Evolutionary conservation across 1,140 invertebrate genomes (phyloP).

Genomic region (Lethrus apterus): DNA sequence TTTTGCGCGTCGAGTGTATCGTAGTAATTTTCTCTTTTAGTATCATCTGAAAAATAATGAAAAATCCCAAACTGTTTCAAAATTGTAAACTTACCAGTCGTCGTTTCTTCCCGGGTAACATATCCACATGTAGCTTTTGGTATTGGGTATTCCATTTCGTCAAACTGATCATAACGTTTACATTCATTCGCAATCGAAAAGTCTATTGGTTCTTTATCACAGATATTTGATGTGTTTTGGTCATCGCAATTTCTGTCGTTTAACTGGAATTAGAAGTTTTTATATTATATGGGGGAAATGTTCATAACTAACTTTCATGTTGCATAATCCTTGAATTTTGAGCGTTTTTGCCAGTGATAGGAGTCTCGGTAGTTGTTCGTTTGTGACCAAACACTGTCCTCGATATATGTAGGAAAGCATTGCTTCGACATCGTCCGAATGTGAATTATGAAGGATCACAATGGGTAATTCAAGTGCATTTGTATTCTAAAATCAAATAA

Average conservation of each 20-base stretch:
- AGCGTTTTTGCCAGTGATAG: constrained; percentile 75
- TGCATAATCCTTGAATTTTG: constrained; percentile 78
- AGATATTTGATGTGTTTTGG: neutral
- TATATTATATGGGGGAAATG: too few relatives aligned
- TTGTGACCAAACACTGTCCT: constrained; percentile 82
- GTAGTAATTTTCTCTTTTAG: too few relatives aligned
- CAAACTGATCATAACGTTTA: neutral
- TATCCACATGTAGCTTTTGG: too few relatives aligned
- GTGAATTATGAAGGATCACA: constrained; percentile 74
- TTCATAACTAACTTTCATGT: constrained; percentile 59
- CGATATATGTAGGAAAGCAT: constrained; percentile 88
- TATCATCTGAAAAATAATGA: neutral
- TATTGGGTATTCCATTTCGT: too few relatives aligned
- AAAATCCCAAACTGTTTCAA: neutral
- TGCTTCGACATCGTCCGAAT: constrained; percentile 69
- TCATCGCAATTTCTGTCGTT: too few relatives aligned
- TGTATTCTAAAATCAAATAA: constrained; percentile 8
- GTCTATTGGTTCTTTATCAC: neutral
- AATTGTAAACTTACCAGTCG: neutral
- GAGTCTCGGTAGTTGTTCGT: constrained; percentile 71
- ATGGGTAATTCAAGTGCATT: constrained; percentile 62
- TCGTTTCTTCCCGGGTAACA: too few relatives aligned
- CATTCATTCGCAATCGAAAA: neutral
- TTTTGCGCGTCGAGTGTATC: neutral
- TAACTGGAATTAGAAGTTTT: too few relatives aligned